A percentile compares a stretch with the other conserved stretches of the same genome.
These are phyloP conservation scores for Agrochola lychnidis DNA, from an alignment of 2,888 invertebrate species.

Conservation along the genomic window DNA sequence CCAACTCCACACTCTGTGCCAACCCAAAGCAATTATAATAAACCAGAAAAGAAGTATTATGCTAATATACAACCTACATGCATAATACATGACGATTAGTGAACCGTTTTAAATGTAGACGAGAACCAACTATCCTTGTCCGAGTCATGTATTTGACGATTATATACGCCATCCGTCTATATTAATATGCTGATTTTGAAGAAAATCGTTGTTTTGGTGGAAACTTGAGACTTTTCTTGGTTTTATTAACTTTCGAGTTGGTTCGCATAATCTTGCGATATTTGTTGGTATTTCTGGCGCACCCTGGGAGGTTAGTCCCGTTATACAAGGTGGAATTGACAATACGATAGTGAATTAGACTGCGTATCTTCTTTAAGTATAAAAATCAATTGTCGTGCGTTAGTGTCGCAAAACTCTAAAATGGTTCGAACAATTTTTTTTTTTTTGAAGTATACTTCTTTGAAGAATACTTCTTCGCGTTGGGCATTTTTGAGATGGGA, in stretches of 20 bases:
- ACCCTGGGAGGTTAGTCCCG: conserved; percentile 3
- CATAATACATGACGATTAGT: conserved; percentile 66
- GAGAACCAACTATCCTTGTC: conserved; percentile 44
- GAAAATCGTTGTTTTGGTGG: conserved; percentile 23
- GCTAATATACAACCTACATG: conserved; percentile 69
- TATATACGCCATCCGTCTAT: conserved; percentile 46
- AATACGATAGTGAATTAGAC: too few species aligned
- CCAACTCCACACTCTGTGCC: conserved; percentile 43
- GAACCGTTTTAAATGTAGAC: conserved; percentile 52
- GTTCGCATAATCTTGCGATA: conserved; percentile 26
- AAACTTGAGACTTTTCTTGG: conserved; percentile 36
- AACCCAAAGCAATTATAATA: conserved; percentile 59
- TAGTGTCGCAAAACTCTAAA: too few species aligned
- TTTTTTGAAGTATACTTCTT: too few species aligned
- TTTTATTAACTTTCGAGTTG: conserved; percentile 31
- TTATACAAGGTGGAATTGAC: not conserved
- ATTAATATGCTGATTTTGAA: conserved; percentile 50
- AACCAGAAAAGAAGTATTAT: conserved; percentile 64
- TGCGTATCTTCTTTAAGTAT: too few species aligned
- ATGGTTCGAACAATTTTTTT: too few species aligned
- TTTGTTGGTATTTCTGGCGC: not conserved
- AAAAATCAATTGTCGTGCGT: too few species aligned
- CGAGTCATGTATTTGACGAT: conserved; percentile 55
- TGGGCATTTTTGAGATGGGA: too few species aligned
- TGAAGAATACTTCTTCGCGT: too few species aligned